A percentile compares a stretch with the other conserved stretches of the same genome.
Evolutionary conservation across 2,888 invertebrate genomes (phyloP).

Genomic region (Cyclophora albipunctata): DNA sequence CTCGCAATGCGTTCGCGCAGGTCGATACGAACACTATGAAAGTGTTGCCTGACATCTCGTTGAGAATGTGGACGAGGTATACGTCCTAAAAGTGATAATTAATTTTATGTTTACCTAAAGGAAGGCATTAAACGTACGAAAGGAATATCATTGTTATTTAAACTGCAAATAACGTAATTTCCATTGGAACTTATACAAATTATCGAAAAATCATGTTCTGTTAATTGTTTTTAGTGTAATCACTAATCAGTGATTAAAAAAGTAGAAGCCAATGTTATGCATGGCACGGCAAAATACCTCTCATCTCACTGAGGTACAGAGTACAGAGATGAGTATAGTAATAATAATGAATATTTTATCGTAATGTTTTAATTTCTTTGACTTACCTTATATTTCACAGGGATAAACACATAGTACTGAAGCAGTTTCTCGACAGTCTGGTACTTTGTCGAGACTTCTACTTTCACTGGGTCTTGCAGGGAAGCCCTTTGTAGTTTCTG

Average conservation of each 20-base stretch:
- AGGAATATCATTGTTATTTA: neutral
- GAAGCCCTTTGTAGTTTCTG: constrained; percentile 97
- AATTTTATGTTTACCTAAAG: neutral
- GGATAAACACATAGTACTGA: constrained; percentile 96
- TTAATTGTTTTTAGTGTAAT: too few relatives aligned
- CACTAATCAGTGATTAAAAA: too few relatives aligned
- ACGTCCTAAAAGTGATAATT: constrained; percentile 81
- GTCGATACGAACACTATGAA: constrained; percentile 98
- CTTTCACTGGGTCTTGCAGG: constrained; percentile 93
- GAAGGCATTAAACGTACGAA: too few relatives aligned
- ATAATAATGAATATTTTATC: too few relatives aligned
- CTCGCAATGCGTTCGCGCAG: constrained; percentile 92
- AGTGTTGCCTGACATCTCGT: constrained; percentile 95
- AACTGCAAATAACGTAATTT: too few relatives aligned
- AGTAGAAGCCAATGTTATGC: too few relatives aligned
- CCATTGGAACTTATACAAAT: too few relatives aligned
- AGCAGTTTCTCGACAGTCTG: constrained; percentile 98
- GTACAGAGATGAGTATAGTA: too few relatives aligned
- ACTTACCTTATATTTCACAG: constrained; percentile 92
- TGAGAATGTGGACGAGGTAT: constrained; percentile 94
- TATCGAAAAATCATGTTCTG: too few relatives aligned
- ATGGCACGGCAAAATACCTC: too few relatives aligned
- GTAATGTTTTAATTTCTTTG: too few relatives aligned
- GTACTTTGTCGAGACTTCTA: constrained; percentile 97
- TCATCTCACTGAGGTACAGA: too few relatives aligned